Evolutionary conservation across 2,113 vertebrate genomes (phyloP).

Genomic region (Callopanchax toddi): DNA sequence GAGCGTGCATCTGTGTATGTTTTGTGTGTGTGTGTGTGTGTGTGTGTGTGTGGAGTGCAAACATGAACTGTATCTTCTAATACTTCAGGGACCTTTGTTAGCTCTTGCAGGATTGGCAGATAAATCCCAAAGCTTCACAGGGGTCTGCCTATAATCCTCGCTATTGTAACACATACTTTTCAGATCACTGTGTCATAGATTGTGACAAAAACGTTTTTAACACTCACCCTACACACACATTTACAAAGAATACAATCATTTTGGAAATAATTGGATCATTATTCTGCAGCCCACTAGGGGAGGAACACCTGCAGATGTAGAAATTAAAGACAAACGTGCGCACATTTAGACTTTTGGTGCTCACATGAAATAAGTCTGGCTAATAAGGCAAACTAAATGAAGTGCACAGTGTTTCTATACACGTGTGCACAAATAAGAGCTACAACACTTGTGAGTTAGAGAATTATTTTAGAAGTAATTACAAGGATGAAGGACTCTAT

Average conservation of each 20-base stretch:
- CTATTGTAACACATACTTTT: conserved; percentile 41
- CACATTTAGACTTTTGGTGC: background rate
- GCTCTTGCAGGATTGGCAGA: conserved; percentile 50
- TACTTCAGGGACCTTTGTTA: conserved; percentile 53
- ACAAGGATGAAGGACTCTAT: conserved; percentile 3
- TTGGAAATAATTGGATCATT: conserved; percentile 21
- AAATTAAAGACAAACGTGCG: background rate
- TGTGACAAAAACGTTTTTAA: conserved; percentile 8
- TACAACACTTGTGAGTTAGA: background rate
- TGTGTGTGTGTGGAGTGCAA: conserved; percentile 28
- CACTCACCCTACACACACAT: background rate
- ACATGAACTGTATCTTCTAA: conserved; percentile 42
- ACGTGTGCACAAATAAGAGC: conserved; percentile 16
- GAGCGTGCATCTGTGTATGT: conserved; percentile 8
- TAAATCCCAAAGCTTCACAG: conserved; percentile 53
- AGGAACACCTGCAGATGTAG: background rate
- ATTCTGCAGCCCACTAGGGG: background rate
- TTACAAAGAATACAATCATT: conserved; percentile 12
- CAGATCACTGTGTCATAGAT: conserved; percentile 25
- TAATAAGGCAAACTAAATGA: conserved; percentile 27
- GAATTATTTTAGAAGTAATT: conserved; percentile 33
- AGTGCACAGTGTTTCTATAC: conserved; percentile 1
- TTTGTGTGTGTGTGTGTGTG: background rate
- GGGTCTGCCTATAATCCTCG: conserved; percentile 27
- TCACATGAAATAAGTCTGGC: conserved; percentile 8